phyloP scores from a whole-genome alignment of 2,113 vertebrate genomes.

The Pao palembangensis region DNA sequence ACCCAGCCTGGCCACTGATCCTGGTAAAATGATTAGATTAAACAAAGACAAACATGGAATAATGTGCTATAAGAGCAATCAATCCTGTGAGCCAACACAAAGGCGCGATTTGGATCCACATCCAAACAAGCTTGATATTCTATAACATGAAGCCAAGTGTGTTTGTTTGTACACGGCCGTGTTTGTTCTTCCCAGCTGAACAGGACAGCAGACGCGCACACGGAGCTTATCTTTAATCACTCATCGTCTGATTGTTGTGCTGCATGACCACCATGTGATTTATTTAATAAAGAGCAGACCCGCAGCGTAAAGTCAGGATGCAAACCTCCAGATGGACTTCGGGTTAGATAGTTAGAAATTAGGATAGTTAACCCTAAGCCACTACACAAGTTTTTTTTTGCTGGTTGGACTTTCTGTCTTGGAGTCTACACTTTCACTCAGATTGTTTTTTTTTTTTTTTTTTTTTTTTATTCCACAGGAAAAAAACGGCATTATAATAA shows the following conservation, averaged over 20 bases:
- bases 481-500: no score
- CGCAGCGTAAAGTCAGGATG: conserved; percentile 1
- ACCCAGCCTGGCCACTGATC: conserved; percentile 69
- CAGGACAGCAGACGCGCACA: conserved; percentile 41
- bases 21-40: conserved; percentile 71
- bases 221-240: conserved; percentile 48
- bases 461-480: no score
- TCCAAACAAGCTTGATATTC: conserved; percentile 60
- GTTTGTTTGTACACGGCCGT: conserved; percentile 56
- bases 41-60: conserved; percentile 72
- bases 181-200: conserved; percentile 54
- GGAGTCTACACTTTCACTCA: no score
- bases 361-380: no score
- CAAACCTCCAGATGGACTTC: no score
- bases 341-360: no score
- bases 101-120: conserved; percentile 60
- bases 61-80: conserved; percentile 70
- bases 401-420: no score
- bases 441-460: no score
- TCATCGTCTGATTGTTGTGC: conserved; percentile 10
- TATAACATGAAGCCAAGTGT: conserved; percentile 56
- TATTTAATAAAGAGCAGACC: conserved; percentile 20
- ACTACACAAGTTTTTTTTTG: no score
- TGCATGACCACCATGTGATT: conserved; percentile 34
- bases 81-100: conserved; percentile 65